Evolutionary conservation across 2,888 invertebrate genomes (phyloP).

Genomic region (Drosophila mimetica): DNA sequence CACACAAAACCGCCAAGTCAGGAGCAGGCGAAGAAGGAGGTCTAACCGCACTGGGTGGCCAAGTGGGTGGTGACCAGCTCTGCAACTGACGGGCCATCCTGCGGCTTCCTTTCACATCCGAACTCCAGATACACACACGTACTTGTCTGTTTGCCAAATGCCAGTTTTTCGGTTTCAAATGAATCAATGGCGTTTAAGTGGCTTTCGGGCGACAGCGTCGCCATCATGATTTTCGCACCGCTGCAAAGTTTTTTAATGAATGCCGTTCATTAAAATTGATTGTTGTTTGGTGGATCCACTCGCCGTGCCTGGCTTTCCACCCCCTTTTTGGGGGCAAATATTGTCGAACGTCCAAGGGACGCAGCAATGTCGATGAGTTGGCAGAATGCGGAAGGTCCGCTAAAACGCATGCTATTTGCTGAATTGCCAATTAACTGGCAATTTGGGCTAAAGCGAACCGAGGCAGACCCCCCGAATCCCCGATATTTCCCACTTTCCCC

Average conservation of each 20-base stretch:
- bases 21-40: constrained; percentile 45
- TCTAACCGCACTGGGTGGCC: constrained; percentile 36
- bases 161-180: constrained; percentile 77
- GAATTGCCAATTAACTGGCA: constrained; percentile 78
- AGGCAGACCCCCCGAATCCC: neutral
- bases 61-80: constrained; percentile 15
- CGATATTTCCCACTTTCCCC: too few relatives aligned
- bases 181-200: constrained; percentile 75
- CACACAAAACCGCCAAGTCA: constrained; percentile 61
- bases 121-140: constrained; percentile 18
- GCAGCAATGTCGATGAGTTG: constrained; percentile 63
- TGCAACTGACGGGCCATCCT: constrained; percentile 39
- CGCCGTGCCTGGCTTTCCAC: neutral
- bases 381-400: constrained; percentile 54
- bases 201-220: constrained; percentile 57
- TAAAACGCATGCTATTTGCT: constrained; percentile 62
- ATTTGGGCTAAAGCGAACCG: constrained; percentile 50
- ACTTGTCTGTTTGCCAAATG: constrained; percentile 66
- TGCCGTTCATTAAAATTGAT: constrained; percentile 79
- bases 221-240: constrained; percentile 58
- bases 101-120: constrained; percentile 33
- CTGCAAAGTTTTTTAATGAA: constrained; percentile 74
- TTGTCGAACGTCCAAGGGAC: constrained; percentile 5
- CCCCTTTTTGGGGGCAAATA: neutral
- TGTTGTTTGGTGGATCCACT: constrained; percentile 66